Conservation (phyloP, 2,113 vertebrate species). For the Oenanthe melanoleuca region DNA sequence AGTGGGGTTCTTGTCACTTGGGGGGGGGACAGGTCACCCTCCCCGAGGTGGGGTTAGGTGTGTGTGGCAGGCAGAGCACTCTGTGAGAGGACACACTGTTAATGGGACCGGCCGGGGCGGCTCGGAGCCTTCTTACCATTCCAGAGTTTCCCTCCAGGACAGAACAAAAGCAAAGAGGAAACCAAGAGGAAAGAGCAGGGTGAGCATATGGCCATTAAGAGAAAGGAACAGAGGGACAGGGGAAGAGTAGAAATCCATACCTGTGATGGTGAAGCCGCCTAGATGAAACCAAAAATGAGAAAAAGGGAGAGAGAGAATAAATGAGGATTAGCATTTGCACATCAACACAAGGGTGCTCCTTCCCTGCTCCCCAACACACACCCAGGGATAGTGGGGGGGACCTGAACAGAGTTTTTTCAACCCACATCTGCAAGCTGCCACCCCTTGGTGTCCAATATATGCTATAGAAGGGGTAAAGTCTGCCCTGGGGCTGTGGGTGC, state of each 20-base stretch:
- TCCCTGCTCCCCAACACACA: not conserved
- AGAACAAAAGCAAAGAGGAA: conserved; percentile 57
- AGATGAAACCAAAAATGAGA: conserved; percentile 56
- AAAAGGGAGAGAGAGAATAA: conserved; percentile 6
- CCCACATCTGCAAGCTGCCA: not conserved
- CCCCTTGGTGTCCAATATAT: not conserved
- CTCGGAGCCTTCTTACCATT: conserved; percentile 73
- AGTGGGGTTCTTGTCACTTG: rapidly evolving
- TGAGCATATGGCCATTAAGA: not conserved
- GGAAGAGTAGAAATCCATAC: conserved; percentile 72
- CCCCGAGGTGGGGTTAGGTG: conserved; percentile 15
- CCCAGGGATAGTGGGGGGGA: not conserved
- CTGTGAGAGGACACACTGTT: conserved; percentile 19
- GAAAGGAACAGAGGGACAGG: not conserved
- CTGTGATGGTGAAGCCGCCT: conserved; percentile 86
- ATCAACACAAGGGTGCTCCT: not conserved
- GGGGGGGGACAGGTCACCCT: not conserved
- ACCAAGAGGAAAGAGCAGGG: conserved; percentile 46
- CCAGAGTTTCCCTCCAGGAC: conserved; percentile 76
- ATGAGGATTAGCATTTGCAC: conserved; percentile 48
- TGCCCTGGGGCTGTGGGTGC: not conserved
- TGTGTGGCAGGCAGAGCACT: conserved; percentile 29
- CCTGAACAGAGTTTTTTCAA: not conserved
- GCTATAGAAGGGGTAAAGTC: not conserved
- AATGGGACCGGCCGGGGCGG: not conserved